phyloP scores from a whole-genome alignment of 2,797 vertebrate genomes.

The Gymnoscopelus microlampas region DNA sequence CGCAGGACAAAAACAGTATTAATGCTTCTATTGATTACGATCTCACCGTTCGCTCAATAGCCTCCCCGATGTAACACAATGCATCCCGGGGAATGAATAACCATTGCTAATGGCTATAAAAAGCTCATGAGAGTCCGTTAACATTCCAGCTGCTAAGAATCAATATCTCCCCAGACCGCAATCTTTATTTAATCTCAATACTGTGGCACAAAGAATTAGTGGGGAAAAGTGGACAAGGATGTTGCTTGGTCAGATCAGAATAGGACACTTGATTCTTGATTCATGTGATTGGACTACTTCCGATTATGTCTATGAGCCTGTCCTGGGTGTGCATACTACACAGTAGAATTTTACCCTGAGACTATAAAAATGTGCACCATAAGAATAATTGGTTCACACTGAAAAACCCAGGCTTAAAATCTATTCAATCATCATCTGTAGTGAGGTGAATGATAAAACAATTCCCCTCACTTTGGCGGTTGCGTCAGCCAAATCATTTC shows the following conservation, averaged over 20 bases:
- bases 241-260: constrained; percentile 38
- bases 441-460: constrained; percentile 7
- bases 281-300: constrained; percentile 23
- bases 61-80: constrained; percentile 77
- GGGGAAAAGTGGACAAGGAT: constrained; percentile 57
- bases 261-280: constrained; percentile 28
- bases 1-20: constrained; percentile 54
- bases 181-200: constrained; percentile 76
- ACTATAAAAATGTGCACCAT: constrained; percentile 11
- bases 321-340: constrained; percentile 15
- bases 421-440: constrained; percentile 8
- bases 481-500: constrained; percentile 46
- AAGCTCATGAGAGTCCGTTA: constrained; percentile 70
- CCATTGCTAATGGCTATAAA: constrained; percentile 79
- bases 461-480: background rate
- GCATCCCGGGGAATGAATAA: constrained; percentile 76
- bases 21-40: constrained; percentile 76
- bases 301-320: background rate
- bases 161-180: constrained; percentile 74
- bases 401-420: background rate
- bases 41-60: constrained; percentile 61
- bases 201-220: constrained; percentile 69
- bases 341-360: too few species aligned
- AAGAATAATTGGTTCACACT: background rate
- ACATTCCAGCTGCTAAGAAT: constrained; percentile 70